Evolutionary conservation across 2,888 invertebrate species (phyloP).

Genomic region (Dermolepida albohirtum): DNA sequence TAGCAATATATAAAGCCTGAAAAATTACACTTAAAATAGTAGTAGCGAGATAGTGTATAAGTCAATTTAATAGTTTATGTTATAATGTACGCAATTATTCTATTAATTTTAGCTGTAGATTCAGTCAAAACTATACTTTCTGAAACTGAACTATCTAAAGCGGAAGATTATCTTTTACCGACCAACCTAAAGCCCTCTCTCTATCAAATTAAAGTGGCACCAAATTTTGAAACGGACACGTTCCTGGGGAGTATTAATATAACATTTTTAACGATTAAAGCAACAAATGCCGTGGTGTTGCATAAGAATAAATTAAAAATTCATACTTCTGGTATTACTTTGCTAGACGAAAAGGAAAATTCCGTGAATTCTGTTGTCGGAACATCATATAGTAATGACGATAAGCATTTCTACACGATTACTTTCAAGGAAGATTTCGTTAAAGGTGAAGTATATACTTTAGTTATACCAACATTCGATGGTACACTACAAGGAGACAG

Average conservation of each 20-base stretch:
- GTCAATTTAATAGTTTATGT: too few relatives aligned
- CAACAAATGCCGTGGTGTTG: constrained; percentile 9
- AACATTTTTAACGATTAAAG: constrained; percentile 7
- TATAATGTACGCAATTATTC: too few relatives aligned
- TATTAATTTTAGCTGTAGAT: too few relatives aligned
- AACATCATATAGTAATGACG: constrained; percentile 4
- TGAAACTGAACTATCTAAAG: neutral
- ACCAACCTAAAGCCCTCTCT: too few relatives aligned
- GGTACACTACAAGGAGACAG: constrained; percentile 23
- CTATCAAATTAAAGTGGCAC: too few relatives aligned
- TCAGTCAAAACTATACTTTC: too few relatives aligned
- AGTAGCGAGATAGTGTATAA: too few relatives aligned
- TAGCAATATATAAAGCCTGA: too few relatives aligned
- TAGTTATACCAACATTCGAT: constrained; percentile 16
- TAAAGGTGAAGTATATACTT: neutral
- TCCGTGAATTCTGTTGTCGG: neutral
- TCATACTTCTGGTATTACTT: neutral
- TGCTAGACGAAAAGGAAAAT: neutral
- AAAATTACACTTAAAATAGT: too few relatives aligned
- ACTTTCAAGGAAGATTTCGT: constrained; percentile 3
- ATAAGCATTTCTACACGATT: constrained; percentile 6
- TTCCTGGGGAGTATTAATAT: too few relatives aligned
- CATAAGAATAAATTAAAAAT: constrained; percentile 15
- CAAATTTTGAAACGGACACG: too few relatives aligned
- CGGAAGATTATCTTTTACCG: too few relatives aligned